phyloP scores from a whole-genome alignment of 2,888 invertebrate genomes.

The Sicus ferrugineus region DNA sequence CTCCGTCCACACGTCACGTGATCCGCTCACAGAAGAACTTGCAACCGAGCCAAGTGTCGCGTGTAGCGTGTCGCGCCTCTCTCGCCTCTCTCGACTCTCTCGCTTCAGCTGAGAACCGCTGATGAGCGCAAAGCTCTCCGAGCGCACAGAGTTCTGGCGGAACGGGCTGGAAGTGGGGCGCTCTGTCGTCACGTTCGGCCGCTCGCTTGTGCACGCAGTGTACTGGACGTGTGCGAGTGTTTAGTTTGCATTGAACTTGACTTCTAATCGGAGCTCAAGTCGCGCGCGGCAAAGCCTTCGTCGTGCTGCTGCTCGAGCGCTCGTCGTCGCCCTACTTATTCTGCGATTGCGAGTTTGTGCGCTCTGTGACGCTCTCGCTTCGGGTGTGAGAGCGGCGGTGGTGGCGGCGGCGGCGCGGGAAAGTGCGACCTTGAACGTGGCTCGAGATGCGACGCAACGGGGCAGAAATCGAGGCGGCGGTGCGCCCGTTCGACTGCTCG shows the following conservation, averaged over 20 bases:
- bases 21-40: background rate
- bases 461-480: background rate
- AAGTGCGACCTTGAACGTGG: conserved; percentile 62
- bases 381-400: background rate
- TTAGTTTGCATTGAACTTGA: conserved; percentile 17
- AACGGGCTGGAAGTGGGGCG: background rate
- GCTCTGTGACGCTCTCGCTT: background rate
- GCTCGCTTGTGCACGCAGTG: background rate
- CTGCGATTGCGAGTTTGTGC: background rate
- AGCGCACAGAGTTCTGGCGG: background rate
- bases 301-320: conserved; percentile 19
- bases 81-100: background rate
- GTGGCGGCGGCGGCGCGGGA: conserved; percentile 39
- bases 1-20: background rate
- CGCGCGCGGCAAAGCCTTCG: conserved; percentile 26
- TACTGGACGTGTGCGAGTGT: background rate
- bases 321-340: conserved; percentile 3
- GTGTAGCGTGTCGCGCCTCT: background rate
- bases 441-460: conserved; percentile 52
- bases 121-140: background rate
- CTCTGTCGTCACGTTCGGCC: background rate
- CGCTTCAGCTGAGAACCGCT: background rate
- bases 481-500: conserved; percentile 1
- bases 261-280: conserved; percentile 18
- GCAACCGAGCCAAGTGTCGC: background rate